These are phyloP conservation scores for Podarcis lilfordi DNA, from an alignment of 2,797 vertebrate genomes.

Conservation along the genomic window DNA sequence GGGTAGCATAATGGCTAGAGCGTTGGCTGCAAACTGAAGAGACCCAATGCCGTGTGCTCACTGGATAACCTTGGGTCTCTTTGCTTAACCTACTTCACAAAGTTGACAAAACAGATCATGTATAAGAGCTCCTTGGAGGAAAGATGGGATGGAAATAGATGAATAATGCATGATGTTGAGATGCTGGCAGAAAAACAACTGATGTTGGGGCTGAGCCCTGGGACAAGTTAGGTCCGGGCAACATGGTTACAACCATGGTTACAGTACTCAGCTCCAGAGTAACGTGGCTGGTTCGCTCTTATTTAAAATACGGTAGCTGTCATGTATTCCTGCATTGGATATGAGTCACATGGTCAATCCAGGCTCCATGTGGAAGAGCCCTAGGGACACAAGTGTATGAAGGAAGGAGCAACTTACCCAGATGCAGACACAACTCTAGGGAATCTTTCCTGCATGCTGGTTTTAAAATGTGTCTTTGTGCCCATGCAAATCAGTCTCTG, in stretches of 20 bases:
- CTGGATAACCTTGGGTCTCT: too few species aligned
- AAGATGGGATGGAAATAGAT: too few species aligned
- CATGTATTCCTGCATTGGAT: neutral
- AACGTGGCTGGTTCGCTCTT: neutral
- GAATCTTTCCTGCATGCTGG: neutral
- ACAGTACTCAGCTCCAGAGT: neutral
- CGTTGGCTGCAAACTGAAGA: too few species aligned
- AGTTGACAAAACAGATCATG: too few species aligned
- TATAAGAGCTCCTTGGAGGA: too few species aligned
- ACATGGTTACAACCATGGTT: neutral
- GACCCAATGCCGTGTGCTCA: too few species aligned
- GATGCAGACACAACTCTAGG: neutral
- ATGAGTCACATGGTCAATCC: too few species aligned
- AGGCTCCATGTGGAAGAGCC: neutral
- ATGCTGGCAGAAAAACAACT: neutral
- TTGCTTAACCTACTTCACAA: too few species aligned
- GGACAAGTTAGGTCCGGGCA: neutral
- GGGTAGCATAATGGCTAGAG: too few species aligned
- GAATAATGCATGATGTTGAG: too few species aligned
- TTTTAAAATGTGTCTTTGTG: neutral
- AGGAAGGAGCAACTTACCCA: neutral
- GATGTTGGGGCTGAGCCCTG: neutral
- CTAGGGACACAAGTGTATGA: neutral
- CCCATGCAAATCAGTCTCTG: neutral
- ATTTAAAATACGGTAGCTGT: neutral